phyloP scores from a whole-genome alignment of 2,888 invertebrate genomes.

The Drosophila siamana region DNA sequence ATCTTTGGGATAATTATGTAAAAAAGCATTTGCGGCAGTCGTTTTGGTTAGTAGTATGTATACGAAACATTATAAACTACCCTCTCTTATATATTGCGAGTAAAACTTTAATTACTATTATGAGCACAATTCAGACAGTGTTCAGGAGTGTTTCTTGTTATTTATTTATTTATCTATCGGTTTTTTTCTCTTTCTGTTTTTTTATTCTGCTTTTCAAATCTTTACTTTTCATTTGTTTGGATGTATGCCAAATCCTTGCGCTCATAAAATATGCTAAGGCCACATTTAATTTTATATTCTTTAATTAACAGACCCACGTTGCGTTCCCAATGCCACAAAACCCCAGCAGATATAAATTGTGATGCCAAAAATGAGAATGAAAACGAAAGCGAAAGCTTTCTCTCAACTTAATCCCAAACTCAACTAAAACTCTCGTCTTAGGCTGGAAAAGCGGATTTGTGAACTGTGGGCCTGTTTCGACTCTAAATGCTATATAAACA shows the following conservation, averaged over 20 bases:
- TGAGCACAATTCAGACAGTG: conserved; percentile 60
- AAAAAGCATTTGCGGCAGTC: conserved; percentile 74
- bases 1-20: conserved; percentile 38
- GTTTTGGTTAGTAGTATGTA: conserved; percentile 46
- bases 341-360: not conserved
- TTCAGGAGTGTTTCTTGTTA: conserved; percentile 5
- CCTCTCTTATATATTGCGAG: conserved; percentile 36
- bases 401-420: not conserved
- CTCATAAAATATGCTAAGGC: conserved; percentile 78
- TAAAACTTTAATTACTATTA: conserved; percentile 43
- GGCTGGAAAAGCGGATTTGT: not conserved
- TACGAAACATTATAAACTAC: conserved; percentile 35
- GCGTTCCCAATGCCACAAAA: not conserved
- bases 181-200: conserved; percentile 15
- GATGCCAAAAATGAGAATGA: not conserved
- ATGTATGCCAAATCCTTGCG: conserved; percentile 55
- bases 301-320: conserved; percentile 20
- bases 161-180: no score
- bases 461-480: conserved; percentile 12
- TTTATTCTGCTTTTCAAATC: not conserved
- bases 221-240: not conserved
- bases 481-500: conserved; percentile 40
- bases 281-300: conserved; percentile 70
- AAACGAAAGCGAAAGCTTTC: not conserved
- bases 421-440: not conserved